Percentiles rank a stretch among this genome's conserved stretches.
Evolutionary conservation across 2,888 invertebrate genomes (phyloP).

Genomic region (Cephus runcator): DNA sequence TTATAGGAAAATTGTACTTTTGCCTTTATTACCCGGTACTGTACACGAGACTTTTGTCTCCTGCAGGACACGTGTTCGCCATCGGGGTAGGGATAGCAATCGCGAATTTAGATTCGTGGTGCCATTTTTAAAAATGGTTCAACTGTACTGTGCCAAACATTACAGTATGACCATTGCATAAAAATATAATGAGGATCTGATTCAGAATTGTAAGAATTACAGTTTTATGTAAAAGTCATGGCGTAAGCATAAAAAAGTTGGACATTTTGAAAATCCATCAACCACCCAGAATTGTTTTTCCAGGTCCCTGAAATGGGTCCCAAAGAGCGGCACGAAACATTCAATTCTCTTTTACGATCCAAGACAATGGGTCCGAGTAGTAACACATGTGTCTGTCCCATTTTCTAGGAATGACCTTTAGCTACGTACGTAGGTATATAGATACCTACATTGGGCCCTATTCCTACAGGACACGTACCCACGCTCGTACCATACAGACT

Average conservation of each 20-base stretch:
- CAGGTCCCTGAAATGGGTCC: background rate
- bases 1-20: slow-evolving; percentile 25
- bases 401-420: slow-evolving; percentile 4
- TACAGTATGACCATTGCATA: background rate
- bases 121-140: background rate
- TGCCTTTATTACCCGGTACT: slow-evolving; percentile 18
- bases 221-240: background rate
- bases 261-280: background rate
- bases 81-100: slow-evolving; percentile 22
- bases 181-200: background rate
- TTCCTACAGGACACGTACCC: background rate
- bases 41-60: slow-evolving; percentile 10
- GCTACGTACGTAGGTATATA: background rate
- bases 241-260: background rate
- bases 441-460: background rate
- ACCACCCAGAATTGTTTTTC: background rate
- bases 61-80: slow-evolving; percentile 35
- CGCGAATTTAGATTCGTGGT: background rate
- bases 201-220: background rate
- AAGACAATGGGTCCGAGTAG: background rate
- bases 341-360: background rate
- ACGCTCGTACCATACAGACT: background rate
- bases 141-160: background rate
- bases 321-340: background rate
- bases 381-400: slow-evolving; percentile 3